Evolutionary conservation across 1,140 invertebrate species (phyloP).

Genomic region (Ylistrum balloti): DNA sequence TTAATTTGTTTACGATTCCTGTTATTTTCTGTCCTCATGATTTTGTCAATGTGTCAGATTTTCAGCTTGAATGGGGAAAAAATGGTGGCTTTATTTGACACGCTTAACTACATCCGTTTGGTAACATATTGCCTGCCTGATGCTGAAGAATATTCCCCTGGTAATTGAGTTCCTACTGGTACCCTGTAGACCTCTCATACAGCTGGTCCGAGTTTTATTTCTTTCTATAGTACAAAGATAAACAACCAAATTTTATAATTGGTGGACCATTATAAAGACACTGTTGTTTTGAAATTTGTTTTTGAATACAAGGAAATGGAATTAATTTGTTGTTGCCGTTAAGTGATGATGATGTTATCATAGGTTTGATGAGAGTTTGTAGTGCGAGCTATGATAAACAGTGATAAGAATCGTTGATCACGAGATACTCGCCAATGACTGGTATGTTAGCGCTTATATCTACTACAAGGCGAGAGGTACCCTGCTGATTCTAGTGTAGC

Average conservation of each 20-base stretch:
- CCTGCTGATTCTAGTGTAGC: neutral
- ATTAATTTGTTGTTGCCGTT: neutral
- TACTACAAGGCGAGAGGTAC: no score
- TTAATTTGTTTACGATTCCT: no score
- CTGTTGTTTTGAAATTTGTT: neutral
- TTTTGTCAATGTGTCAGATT: no score
- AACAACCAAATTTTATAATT: no score
- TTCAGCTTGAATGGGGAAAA: no score
- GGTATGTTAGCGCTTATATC: no score
- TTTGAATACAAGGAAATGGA: constrained; percentile 5
- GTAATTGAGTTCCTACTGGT: no score
- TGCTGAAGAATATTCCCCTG: no score
- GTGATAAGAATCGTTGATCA: neutral
- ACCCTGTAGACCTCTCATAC: neutral
- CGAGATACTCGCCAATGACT: neutral
- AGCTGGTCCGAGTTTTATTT: neutral
- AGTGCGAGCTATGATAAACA: neutral
- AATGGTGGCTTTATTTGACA: no score
- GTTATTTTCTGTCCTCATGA: no score
- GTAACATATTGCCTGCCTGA: no score
- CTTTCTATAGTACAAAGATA: neutral
- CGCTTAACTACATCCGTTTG: no score
- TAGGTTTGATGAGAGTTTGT: neutral
- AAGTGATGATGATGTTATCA: neutral
- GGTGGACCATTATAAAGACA: neutral